These are phyloP conservation scores for Gobius niger DNA, from an alignment of 2,113 vertebrate species.

Conservation along the genomic window DNA sequence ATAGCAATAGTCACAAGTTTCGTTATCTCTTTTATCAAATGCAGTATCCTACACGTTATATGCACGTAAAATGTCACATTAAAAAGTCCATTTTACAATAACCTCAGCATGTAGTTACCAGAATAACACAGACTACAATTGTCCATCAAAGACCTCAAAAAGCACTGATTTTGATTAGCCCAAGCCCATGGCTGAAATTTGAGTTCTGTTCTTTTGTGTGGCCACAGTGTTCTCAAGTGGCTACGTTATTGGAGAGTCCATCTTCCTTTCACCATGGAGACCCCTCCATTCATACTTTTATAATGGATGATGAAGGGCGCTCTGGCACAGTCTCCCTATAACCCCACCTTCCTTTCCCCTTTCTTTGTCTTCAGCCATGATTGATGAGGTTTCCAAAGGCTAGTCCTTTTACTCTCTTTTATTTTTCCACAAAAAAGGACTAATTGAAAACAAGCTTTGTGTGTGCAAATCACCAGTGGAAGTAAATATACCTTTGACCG, in stretches of 20 bases:
- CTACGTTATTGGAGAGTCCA: slow-evolving; percentile 36
- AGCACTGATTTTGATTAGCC: neutral
- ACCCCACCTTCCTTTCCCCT: slow-evolving; percentile 61
- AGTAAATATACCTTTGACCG: neutral
- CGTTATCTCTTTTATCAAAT: neutral
- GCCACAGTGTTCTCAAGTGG: slow-evolving; percentile 40
- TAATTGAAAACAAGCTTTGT: slow-evolving; percentile 63
- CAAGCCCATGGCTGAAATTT: slow-evolving; percentile 9
- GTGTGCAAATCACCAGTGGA: slow-evolving; percentile 14
- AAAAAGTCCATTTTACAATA: too few relatives aligned
- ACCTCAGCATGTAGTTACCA: too few relatives aligned
- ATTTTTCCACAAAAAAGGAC: slow-evolving; percentile 44
- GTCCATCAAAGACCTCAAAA: neutral
- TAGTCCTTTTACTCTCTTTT: slow-evolving; percentile 52
- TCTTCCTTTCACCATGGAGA: slow-evolving; percentile 51
- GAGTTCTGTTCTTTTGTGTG: slow-evolving; percentile 25
- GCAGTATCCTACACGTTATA: too few relatives aligned
- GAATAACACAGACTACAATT: too few relatives aligned
- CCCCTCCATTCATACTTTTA: slow-evolving; percentile 62
- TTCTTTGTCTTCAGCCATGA: slow-evolving; percentile 71
- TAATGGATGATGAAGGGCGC: slow-evolving; percentile 69
- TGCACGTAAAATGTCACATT: too few relatives aligned
- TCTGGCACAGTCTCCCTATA: slow-evolving; percentile 61
- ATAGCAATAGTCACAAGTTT: too few relatives aligned
- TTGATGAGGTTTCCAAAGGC: slow-evolving; percentile 76